Conservation (phyloP, 2,797 vertebrate genomes). For the Potorous gilbertii region DNA sequence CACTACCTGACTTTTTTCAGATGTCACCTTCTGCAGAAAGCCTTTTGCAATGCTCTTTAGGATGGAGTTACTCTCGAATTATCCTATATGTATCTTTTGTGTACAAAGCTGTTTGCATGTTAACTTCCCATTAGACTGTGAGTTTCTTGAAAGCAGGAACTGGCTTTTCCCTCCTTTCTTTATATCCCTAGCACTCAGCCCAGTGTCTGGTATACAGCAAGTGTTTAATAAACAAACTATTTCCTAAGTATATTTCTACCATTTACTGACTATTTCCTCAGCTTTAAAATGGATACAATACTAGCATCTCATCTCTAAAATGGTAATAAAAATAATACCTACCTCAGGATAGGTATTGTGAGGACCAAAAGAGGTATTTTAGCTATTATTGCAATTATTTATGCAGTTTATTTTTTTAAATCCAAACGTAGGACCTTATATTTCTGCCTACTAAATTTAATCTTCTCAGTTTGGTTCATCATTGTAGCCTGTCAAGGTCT, state of each 20-base stretch:
- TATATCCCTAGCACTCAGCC: neutral
- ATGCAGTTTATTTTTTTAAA: neutral
- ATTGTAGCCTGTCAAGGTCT: neutral
- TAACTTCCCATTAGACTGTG: neutral
- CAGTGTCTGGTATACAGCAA: neutral
- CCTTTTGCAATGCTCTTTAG: neutral
- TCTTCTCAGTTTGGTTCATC: neutral
- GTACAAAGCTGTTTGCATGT: neutral
- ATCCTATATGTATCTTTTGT: neutral
- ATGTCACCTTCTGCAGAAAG: neutral
- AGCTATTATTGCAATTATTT: neutral
- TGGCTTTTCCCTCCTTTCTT: neutral
- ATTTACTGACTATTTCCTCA: neutral
- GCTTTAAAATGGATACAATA: neutral
- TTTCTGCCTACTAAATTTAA: neutral
- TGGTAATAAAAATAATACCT: too few relatives aligned
- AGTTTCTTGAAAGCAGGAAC: neutral
- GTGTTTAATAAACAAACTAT: neutral
- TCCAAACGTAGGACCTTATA: neutral
- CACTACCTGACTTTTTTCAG: neutral
- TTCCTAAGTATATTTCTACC: neutral
- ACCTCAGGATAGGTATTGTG: neutral
- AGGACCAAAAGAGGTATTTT: neutral
- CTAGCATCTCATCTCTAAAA: too few relatives aligned
- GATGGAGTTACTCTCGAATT: neutral